Percentiles rank a stretch among this genome's conserved stretches.
phyloP scores from a whole-genome alignment of 1,140 invertebrate genomes.

The Oscheius sp. region DNA sequence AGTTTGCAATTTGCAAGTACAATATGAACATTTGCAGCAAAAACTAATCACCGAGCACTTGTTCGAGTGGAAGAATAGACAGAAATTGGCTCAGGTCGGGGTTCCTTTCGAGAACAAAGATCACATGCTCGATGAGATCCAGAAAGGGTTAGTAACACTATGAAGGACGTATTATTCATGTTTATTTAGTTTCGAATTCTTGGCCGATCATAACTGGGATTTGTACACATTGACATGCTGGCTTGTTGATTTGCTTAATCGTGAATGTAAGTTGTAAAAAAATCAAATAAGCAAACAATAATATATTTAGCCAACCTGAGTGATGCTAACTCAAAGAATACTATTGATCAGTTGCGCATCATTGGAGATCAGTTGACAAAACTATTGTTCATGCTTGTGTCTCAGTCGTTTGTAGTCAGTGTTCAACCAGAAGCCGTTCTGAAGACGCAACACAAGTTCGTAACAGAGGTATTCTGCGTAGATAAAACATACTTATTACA shows the following conservation, averaged over 20 bases:
- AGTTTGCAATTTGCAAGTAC: not conserved
- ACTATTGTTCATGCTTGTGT: conserved; percentile 57
- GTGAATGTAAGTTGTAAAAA: conserved; percentile 38
- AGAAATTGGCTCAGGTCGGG: conserved; percentile 58
- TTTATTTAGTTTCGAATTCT: conserved; percentile 55
- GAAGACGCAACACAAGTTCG: conserved; percentile 59
- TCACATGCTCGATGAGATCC: conserved; percentile 53
- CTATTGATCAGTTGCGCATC: not conserved
- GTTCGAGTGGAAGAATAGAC: conserved; percentile 59
- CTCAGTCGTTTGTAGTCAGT: conserved; percentile 57
- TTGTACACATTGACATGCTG: conserved; percentile 57
- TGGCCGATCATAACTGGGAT: conserved; percentile 60
- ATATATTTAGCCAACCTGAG: conserved; percentile 46
- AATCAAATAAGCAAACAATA: too few species aligned
- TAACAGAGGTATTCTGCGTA: conserved; percentile 25
- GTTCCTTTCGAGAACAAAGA: conserved; percentile 58
- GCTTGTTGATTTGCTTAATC: conserved; percentile 53
- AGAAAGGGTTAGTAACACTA: conserved; percentile 47
- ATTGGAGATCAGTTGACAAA: conserved; percentile 55
- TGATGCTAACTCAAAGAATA: conserved; percentile 10
- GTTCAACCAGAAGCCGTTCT: conserved; percentile 60
- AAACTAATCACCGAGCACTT: conserved; percentile 50
- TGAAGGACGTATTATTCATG: not conserved
- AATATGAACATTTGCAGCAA: conserved; percentile 40
- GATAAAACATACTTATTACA: conserved; percentile 23